Evolutionary conservation across 2,113 vertebrate genomes (phyloP), one percentile per base, ranked within the genome.

Genomic region (Cottus gobio): DNA sequence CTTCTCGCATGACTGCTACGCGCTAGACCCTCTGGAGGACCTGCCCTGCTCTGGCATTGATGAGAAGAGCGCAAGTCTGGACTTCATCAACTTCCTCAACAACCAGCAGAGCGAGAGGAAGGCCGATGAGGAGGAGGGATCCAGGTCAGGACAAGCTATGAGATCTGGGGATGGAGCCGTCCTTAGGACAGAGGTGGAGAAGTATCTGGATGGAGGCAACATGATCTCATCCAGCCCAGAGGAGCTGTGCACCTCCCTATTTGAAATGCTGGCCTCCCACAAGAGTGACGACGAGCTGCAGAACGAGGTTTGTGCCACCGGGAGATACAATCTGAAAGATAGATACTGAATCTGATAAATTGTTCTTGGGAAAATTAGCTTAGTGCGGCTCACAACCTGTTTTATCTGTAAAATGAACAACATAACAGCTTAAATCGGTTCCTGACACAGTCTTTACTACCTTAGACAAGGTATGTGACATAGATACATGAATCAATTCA

Each of bases 221-320:
- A 93, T 95, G 89, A 95, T 95, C 77, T 95, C 95, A 0, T 96
- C 97, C 75, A 97, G 96, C 82, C 91, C 94, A 24, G 97, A 99
- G 90, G 97, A 99, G 87, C 96, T 99, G 76, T 98, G 96, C 94
- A 96, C 95, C 82, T 99, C 97, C 81, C 94, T 99, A 80, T 99
- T 98, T 52, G 97, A 99, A 88, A 99, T 98, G 96, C 95, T 99
- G 93, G 95, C 96, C 57, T 99, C 97, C 77, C 87, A 90, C 77
- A 96, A 93, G 95, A 99, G 95, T 69, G 95, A 96, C 2, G 97
- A 99, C 83, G 98, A 98, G 87, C 96, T 99, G 89, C 98, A 99
- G 90, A 97, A 99, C 90, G 98, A 99, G 97, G 97, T 98, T 93
- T 74, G 89, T 81, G 39, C 50, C 31, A 15, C 24, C 22, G 5